These are phyloP conservation scores for Tribolium freemani DNA, from an alignment of 2,888 invertebrate species.

Conservation along the genomic window DNA sequence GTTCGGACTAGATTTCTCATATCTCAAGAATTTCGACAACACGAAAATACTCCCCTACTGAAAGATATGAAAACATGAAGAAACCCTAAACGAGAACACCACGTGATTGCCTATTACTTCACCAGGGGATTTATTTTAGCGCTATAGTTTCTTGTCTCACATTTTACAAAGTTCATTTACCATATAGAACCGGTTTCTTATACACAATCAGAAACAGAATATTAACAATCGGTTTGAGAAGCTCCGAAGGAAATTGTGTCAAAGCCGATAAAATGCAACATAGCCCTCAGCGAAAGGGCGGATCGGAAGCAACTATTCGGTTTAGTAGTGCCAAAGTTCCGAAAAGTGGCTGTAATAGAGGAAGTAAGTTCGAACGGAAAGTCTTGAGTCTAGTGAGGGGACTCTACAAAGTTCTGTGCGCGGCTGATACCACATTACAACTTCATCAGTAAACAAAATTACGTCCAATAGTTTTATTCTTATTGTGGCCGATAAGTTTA, in stretches of 20 bases:
- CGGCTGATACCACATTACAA: slow-evolving; percentile 11
- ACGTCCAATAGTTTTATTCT: not conserved
- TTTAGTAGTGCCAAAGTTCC: slow-evolving; percentile 33
- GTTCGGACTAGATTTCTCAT: slow-evolving; percentile 23
- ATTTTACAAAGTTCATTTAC: slow-evolving; percentile 40
- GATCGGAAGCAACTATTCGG: slow-evolving; percentile 32
- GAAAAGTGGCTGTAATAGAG: slow-evolving; percentile 33
- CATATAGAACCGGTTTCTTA: slow-evolving; percentile 39
- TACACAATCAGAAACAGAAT: slow-evolving; percentile 26
- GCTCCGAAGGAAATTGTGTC: slow-evolving; percentile 13
- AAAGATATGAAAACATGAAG: not conserved
- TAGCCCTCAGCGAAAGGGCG: slow-evolving; percentile 13
- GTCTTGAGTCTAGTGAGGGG: slow-evolving; percentile 23
- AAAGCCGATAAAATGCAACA: not conserved
- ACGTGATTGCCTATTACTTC: slow-evolving; percentile 15
- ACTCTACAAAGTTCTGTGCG: slow-evolving; percentile 8
- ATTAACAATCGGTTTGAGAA: slow-evolving; percentile 11
- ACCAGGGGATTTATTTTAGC: slow-evolving; percentile 13
- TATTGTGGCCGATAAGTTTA: not conserved
- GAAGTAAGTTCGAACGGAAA: slow-evolving; percentile 29
- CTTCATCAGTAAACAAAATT: not conserved
- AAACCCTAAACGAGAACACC: not conserved
- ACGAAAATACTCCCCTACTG: not conserved
- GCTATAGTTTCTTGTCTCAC: slow-evolving; percentile 28
- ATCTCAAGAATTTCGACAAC: slow-evolving; percentile 4